These are phyloP conservation scores for Thunnus thynnus DNA, from an alignment of 2,113 vertebrate genomes.

Conservation along the genomic window DNA sequence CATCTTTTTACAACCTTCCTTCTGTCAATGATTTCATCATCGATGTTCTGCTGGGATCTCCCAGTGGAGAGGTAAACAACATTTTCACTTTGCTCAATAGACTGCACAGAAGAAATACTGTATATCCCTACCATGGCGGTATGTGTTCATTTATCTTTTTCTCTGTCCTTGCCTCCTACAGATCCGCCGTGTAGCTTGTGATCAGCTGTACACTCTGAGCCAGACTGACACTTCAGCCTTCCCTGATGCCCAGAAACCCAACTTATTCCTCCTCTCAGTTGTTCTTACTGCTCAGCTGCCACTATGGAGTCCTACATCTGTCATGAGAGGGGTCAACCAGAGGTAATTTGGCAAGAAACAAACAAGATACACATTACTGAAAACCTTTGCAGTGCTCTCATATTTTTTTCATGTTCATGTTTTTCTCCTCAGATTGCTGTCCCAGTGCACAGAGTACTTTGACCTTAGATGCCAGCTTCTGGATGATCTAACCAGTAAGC, in stretches of 20 bases:
- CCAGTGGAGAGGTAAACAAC: conserved; percentile 93
- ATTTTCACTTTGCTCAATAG: background rate
- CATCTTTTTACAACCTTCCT: conserved; percentile 95
- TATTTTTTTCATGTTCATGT: background rate
- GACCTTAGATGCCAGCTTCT: conserved; percentile 96
- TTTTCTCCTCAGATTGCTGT: conserved; percentile 88
- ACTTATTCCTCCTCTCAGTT: conserved; percentile 94
- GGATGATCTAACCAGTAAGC: conserved; percentile 97
- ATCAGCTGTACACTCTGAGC: conserved; percentile 97
- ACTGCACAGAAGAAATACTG: background rate
- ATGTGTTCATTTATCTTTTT: background rate
- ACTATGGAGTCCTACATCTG: conserved; percentile 97
- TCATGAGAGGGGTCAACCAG: conserved; percentile 98
- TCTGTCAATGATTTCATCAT: conserved; percentile 98
- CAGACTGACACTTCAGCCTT: conserved; percentile 95
- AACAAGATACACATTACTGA: background rate
- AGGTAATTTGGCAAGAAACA: conserved; percentile 81
- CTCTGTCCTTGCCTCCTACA: conserved; percentile 59
- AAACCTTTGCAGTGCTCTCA: background rate
- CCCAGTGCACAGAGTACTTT: conserved; percentile 99
- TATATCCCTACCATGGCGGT: background rate
- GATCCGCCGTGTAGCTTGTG: conserved; percentile 97
- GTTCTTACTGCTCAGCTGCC: conserved; percentile 96
- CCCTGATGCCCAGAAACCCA: conserved; percentile 95
- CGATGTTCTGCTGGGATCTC: conserved; percentile 95